Conservation (phyloP, 1,140 invertebrate genomes). For the Bombus difficillimus region DNA sequence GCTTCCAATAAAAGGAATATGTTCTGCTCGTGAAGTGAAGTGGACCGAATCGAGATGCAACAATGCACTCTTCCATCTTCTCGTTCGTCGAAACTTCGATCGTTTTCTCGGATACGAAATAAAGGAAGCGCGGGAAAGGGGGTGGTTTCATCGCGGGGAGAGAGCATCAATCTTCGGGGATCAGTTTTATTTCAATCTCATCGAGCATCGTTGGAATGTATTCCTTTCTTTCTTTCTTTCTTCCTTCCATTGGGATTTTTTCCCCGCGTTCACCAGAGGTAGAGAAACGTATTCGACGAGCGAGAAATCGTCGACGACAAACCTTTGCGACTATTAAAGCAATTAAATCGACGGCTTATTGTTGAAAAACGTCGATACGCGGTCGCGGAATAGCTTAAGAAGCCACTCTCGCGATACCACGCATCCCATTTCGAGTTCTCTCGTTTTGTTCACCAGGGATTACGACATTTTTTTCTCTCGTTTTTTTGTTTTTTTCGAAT, state of each 20-base stretch:
- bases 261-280: neutral
- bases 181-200: slow-evolving; percentile 41
- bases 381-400: neutral
- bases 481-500: neutral
- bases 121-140: neutral
- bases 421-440: neutral
- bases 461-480: neutral
- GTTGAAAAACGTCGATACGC: neutral
- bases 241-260: neutral
- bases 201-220: neutral
- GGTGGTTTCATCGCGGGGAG: neutral
- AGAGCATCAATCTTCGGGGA: slow-evolving; percentile 25
- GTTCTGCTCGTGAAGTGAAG: neutral
- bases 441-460: neutral
- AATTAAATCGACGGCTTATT: slow-evolving; percentile 23
- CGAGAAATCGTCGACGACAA: neutral
- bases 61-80: slow-evolving; percentile 6
- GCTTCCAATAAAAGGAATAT: neutral
- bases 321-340: neutral
- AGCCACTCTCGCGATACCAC: neutral
- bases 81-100: slow-evolving; percentile 11
- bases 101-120: neutral
- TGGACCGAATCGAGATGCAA: slow-evolving; percentile 7
- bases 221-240: neutral
- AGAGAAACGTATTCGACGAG: neutral